Evolutionary conservation across 2,113 vertebrate species (phyloP).

Genomic region (Rhea pennata): DNA sequence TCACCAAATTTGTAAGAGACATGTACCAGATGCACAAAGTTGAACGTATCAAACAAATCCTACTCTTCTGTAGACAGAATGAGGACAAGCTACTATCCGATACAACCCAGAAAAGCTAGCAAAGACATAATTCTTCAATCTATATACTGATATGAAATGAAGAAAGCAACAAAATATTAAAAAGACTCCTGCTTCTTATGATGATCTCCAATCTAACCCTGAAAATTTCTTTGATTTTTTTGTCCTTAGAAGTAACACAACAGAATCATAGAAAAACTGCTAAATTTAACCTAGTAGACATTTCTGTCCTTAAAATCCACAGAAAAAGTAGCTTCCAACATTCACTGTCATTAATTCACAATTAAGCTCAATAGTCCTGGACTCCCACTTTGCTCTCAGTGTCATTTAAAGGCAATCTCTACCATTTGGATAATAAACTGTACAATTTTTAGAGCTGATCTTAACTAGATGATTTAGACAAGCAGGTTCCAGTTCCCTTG

Average conservation of each 20-base stretch:
- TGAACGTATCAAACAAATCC: neutral
- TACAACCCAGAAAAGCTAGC: neutral
- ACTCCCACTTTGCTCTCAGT: accelerated
- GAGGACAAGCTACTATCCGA: neutral
- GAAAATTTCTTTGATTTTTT: neutral
- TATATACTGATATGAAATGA: neutral
- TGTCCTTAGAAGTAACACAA: neutral
- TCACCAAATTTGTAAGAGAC: neutral
- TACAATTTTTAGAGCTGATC: neutral
- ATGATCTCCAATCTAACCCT: neutral
- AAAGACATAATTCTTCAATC: neutral
- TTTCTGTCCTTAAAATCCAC: neutral
- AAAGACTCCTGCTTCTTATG: neutral
- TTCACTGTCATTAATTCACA: neutral
- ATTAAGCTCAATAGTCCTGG: neutral
- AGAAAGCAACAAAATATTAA: neutral
- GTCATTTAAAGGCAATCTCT: neutral
- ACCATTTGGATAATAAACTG: neutral
- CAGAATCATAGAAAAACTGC: neutral
- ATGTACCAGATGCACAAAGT: neutral
- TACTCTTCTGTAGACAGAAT: slow-evolving; percentile 24
- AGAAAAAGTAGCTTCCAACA: neutral
- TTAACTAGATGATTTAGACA: neutral
- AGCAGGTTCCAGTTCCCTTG: neutral
- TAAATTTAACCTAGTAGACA: neutral